phyloP scores from a whole-genome alignment of 2,888 invertebrate genomes.

The Andrena fulva region DNA sequence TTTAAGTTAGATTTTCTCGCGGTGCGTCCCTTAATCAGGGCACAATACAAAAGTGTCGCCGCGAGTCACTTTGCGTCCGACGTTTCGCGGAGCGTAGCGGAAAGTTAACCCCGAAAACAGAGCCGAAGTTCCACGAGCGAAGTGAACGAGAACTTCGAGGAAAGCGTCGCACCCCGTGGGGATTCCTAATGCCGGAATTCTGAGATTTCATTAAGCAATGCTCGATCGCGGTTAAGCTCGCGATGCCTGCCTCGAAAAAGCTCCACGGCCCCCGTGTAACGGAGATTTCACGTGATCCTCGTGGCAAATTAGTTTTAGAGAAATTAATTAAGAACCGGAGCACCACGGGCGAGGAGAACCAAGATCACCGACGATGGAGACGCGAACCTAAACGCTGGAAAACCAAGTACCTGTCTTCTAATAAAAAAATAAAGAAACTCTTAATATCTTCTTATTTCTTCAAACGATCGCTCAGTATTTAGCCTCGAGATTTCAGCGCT shows the following conservation, averaged over 20 bases:
- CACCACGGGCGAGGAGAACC: slow-evolving; percentile 49
- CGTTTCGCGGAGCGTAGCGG: slow-evolving; percentile 45
- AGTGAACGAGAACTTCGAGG: slow-evolving; percentile 74
- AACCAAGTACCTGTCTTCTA: slow-evolving; percentile 67
- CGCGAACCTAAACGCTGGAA: slow-evolving; percentile 74
- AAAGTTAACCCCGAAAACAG: slow-evolving; percentile 61
- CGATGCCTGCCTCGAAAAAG: slow-evolving; percentile 56
- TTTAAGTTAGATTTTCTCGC: background rate
- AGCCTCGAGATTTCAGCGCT: no score
- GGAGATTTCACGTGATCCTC: slow-evolving; percentile 72
- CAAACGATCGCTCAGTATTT: no score
- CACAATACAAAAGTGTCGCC: slow-evolving; percentile 8
- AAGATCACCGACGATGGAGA: slow-evolving; percentile 72
- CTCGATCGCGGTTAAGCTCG: slow-evolving; percentile 49
- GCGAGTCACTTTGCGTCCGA: slow-evolving; percentile 35
- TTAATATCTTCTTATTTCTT: background rate
- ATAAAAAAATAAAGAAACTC: background rate
- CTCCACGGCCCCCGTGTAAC: slow-evolving; percentile 37
- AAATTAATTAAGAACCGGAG: slow-evolving; percentile 80
- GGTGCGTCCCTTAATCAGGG: background rate
- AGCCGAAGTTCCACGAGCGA: slow-evolving; percentile 60
- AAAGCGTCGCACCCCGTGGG: slow-evolving; percentile 62
- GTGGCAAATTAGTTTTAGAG: slow-evolving; percentile 79
- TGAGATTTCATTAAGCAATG: slow-evolving; percentile 67
- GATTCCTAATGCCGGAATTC: slow-evolving; percentile 73